These are phyloP conservation scores for Coronaproctus castanopsis DNA, from an alignment of 2,888 invertebrate genomes.

Conservation along the genomic window DNA sequence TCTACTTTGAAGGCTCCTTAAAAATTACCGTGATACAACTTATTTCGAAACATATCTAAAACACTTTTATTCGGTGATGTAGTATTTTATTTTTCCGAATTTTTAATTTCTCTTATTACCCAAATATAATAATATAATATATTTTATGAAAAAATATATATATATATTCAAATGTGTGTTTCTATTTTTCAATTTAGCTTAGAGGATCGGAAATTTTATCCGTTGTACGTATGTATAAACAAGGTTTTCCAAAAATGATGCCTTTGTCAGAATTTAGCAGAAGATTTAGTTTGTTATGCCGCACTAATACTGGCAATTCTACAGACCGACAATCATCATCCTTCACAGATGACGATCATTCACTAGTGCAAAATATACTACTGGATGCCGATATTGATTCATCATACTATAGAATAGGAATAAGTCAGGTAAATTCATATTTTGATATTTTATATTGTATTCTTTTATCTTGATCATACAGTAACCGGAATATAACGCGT, in stretches of 20 bases:
- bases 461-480: too few species aligned
- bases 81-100: too few species aligned
- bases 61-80: too few species aligned
- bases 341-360: conserved; percentile 30
- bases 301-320: conserved; percentile 25
- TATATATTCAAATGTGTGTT: too few species aligned
- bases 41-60: too few species aligned
- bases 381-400: conserved; percentile 62
- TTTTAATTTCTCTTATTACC: too few species aligned
- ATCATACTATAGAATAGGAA: conserved; percentile 68
- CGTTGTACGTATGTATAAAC: conserved; percentile 69
- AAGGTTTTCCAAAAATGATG: conserved; percentile 83
- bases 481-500: too few species aligned
- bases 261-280: conserved; percentile 72
- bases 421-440: conserved; percentile 58
- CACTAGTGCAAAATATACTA: conserved; percentile 65
- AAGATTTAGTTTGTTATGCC: conserved; percentile 45
- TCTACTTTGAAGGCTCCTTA: too few species aligned
- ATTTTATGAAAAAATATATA: too few species aligned
- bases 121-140: too few species aligned
- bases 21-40: too few species aligned
- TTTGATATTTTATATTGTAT: not conserved
- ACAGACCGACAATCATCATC: conserved; percentile 14
- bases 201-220: conserved; percentile 78
- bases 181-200: too few species aligned